phyloP scores from a whole-genome alignment of 2,888 invertebrate genomes.

The Drosophila anomelani region DNA sequence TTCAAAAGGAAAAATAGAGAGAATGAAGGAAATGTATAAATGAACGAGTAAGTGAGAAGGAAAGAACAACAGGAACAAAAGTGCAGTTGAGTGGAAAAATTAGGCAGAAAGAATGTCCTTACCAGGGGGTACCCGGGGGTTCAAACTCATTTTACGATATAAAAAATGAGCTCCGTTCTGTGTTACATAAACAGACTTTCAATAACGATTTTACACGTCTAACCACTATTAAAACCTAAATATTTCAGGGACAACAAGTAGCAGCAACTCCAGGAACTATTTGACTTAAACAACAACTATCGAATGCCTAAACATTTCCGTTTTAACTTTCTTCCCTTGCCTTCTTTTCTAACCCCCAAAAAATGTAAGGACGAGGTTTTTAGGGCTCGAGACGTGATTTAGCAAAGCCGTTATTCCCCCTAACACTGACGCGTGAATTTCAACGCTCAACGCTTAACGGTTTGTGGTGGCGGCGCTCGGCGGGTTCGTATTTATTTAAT shows the following conservation, averaged over 20 bases:
- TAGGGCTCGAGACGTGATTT: conserved; percentile 35
- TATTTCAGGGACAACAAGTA: conserved; percentile 18
- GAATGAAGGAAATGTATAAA: conserved; percentile 65
- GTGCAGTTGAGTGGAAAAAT: conserved; percentile 80
- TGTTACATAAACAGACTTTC: background rate
- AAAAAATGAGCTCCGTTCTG: conserved; percentile 5
- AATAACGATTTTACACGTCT: background rate
- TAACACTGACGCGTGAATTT: conserved; percentile 71
- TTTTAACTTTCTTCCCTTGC: background rate
- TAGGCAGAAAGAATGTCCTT: conserved; percentile 75
- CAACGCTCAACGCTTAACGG: conserved; percentile 74
- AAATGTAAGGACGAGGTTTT: conserved; percentile 4
- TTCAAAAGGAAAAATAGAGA: conserved; percentile 57
- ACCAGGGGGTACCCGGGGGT: conserved; percentile 50
- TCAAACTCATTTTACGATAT: conserved; percentile 59
- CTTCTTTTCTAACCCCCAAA: conserved; percentile 23
- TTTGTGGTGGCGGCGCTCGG: conserved; percentile 67
- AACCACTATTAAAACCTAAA: background rate
- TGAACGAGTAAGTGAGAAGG: conserved; percentile 54
- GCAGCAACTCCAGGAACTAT: conserved; percentile 1
- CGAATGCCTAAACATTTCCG: conserved; percentile 1
- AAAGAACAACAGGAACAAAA: conserved; percentile 63
- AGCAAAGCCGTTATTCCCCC: conserved; percentile 36
- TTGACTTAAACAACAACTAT: conserved; percentile 2
- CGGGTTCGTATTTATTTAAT: conserved; percentile 74